Conservation (phyloP, 2,113 vertebrate species). For the Gymnobelideus leadbeateri region DNA sequence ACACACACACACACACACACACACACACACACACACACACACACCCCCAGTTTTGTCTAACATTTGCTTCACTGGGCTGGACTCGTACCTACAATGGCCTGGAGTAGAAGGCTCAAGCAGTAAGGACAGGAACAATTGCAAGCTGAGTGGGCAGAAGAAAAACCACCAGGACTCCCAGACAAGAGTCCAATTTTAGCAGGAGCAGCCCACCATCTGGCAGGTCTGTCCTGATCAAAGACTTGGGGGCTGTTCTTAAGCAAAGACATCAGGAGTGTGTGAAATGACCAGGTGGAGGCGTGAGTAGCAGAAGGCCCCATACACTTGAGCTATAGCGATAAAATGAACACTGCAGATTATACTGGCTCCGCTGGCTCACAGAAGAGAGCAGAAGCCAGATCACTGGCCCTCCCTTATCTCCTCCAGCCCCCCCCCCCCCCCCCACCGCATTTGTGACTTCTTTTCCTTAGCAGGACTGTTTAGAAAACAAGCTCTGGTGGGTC, state of each 20-base stretch:
- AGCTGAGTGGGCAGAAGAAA: neutral
- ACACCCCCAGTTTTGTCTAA: neutral
- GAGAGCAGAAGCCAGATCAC: neutral
- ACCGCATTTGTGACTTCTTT: neutral
- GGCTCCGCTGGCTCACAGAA: neutral
- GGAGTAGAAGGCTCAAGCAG: neutral
- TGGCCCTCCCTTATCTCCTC: neutral
- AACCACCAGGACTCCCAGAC: neutral
- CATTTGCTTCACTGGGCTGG: neutral
- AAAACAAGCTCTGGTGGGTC: neutral
- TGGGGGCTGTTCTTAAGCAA: neutral
- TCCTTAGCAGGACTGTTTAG: neutral
- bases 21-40: too few relatives aligned
- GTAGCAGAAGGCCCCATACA: neutral
- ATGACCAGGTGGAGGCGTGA: neutral
- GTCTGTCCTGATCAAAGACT: neutral
- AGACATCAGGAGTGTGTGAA: neutral
- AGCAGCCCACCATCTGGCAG: neutral
- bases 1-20: neutral
- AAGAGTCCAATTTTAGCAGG: neutral
- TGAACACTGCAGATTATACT: neutral
- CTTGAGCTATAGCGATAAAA: neutral
- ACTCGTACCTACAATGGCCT: neutral
- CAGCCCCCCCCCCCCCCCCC: fast-evolving
- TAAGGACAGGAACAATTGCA: neutral